Conservation (phyloP, 2,888 invertebrate genomes). For the Muscina levida region DNA sequence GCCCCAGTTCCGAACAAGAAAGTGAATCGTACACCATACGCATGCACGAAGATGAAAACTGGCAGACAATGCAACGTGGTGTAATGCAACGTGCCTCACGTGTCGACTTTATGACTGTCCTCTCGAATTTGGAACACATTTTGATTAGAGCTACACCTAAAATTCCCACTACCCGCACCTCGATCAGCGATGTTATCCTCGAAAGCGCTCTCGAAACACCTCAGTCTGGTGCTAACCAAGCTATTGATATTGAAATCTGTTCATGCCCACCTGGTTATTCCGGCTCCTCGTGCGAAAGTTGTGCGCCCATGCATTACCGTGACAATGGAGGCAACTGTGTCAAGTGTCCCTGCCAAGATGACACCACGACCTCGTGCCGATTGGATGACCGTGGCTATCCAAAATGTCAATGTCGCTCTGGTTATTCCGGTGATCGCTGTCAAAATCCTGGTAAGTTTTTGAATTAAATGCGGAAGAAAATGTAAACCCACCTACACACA, state of each 20-base stretch:
- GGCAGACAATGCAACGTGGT: slow-evolving; percentile 82
- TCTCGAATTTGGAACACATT: slow-evolving; percentile 91
- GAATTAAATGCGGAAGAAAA: not conserved
- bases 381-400: slow-evolving; percentile 84
- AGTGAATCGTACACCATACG: slow-evolving; percentile 81
- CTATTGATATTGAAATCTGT: slow-evolving; percentile 92
- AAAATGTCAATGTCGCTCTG: slow-evolving; percentile 86
- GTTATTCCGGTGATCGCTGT: slow-evolving; percentile 85
- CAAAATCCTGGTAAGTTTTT: slow-evolving; percentile 81
- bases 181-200: slow-evolving; percentile 90
- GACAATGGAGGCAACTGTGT: slow-evolving; percentile 82
- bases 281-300: slow-evolving; percentile 91
- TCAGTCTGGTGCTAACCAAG: slow-evolving; percentile 83
- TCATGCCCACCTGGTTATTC: slow-evolving; percentile 89
- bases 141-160: slow-evolving; percentile 90
- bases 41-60: slow-evolving; percentile 85
- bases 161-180: slow-evolving; percentile 80
- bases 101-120: slow-evolving; percentile 90
- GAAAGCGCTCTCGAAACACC: slow-evolving; percentile 85
- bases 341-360: slow-evolving; percentile 86
- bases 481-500: not conserved
- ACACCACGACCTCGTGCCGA: slow-evolving; percentile 75
- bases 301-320: slow-evolving; percentile 86
- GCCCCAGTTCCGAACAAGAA: slow-evolving; percentile 69
- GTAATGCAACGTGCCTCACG: slow-evolving; percentile 85